phyloP scores from a whole-genome alignment of 2,797 vertebrate genomes.

The Pseudochromis fuscus region DNA sequence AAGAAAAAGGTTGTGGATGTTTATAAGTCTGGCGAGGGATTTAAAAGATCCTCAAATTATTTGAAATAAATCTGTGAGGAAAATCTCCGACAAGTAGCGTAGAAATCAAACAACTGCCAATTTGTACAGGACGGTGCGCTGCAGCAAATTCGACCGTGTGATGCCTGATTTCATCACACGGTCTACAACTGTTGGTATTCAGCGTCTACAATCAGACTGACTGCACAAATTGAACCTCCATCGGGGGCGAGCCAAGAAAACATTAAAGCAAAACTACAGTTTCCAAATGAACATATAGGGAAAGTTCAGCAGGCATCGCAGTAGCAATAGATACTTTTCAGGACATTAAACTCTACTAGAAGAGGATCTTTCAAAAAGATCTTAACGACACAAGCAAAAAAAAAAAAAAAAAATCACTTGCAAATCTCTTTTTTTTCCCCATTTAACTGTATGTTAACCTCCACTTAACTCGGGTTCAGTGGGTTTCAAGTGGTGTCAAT shows the following conservation, averaged over 20 bases:
- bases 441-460: background rate
- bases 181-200: too few species aligned
- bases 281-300: background rate
- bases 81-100: background rate
- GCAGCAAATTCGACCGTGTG: too few species aligned
- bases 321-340: too few species aligned
- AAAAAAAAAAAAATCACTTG: too few species aligned
- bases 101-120: too few species aligned
- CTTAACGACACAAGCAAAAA: background rate
- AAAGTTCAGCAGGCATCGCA: background rate
- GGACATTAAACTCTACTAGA: too few species aligned
- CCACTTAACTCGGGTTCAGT: background rate
- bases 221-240: too few species aligned
- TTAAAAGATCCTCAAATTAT: background rate
- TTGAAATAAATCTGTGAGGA: background rate
- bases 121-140: too few species aligned
- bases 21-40: background rate
- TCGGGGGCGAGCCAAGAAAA: too few species aligned
- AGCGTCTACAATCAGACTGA: too few species aligned
- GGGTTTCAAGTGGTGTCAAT: background rate
- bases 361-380: background rate
- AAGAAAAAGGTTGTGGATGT: background rate
- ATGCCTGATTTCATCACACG: too few species aligned
- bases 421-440: too few species aligned
- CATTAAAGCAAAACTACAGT: background rate